Evolutionary conservation across 1,140 invertebrate genomes (phyloP).

Genomic region (Orchestia grillus): DNA sequence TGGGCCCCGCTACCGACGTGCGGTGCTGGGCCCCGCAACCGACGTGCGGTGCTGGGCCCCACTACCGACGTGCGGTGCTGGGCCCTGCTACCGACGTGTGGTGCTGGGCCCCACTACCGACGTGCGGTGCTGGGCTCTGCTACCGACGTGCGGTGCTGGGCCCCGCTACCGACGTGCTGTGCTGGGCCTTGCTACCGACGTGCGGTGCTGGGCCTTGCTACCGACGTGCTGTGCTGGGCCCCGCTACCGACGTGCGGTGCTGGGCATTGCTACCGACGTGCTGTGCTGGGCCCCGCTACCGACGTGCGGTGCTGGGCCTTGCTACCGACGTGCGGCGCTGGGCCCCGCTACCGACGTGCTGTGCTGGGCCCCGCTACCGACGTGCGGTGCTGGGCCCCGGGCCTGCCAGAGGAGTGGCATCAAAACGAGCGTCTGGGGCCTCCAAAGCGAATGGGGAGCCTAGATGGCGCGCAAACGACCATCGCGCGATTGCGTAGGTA

Average conservation of each 20-base stretch:
- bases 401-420: neutral
- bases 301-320: neutral
- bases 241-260: neutral
- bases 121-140: neutral
- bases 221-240: neutral
- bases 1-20: neutral
- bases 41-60: neutral
- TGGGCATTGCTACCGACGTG: neutral
- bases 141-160: neutral
- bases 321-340: neutral
- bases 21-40: neutral
- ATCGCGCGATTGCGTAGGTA: too few species aligned
- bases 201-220: neutral
- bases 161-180: neutral
- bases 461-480: too few species aligned
- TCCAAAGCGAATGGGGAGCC: too few species aligned
- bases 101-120: neutral
- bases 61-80: neutral
- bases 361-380: neutral
- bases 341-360: neutral
- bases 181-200: neutral
- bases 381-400: neutral
- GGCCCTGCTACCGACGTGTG: neutral
- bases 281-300: neutral
- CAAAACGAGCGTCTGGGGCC: neutral